Conservation (phyloP, 2,888 invertebrate genomes). For the Melipona beecheii region DNA sequence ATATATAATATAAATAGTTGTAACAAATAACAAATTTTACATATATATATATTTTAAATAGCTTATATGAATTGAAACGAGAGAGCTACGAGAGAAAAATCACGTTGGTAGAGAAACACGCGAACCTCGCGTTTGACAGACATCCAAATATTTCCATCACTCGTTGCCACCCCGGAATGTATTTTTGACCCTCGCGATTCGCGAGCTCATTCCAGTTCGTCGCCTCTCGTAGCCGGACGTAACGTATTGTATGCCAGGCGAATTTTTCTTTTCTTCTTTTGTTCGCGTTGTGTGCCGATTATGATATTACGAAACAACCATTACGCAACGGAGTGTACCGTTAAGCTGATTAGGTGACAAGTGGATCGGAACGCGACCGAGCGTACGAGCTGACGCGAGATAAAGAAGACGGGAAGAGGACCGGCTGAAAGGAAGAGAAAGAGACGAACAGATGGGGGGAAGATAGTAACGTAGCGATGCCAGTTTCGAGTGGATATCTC, state of each 20-base stretch:
- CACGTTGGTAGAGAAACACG: background rate
- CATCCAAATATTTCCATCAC: background rate
- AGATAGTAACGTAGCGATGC: background rate
- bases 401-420: background rate
- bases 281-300: background rate
- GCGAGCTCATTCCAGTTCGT: background rate
- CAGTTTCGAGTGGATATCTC: background rate
- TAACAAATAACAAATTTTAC: too few species aligned
- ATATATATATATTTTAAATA: too few species aligned
- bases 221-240: too few species aligned
- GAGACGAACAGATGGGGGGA: background rate
- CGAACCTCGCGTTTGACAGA: background rate
- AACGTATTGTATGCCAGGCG: background rate
- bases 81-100: background rate
- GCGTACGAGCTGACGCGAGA: background rate
- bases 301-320: background rate
- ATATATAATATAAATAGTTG: too few species aligned
- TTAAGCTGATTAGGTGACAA: slow-evolving; percentile 34
- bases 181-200: background rate
- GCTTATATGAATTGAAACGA: background rate
- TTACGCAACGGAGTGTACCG: slow-evolving; percentile 1
- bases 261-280: background rate
- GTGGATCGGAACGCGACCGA: background rate
- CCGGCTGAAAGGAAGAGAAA: background rate
- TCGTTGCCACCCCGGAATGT: background rate